Percentiles rank a stretch among this genome's conserved stretches.
phyloP scores from a whole-genome alignment of 2,113 vertebrate species.

The Oncorhynchus kisutch region DNA sequence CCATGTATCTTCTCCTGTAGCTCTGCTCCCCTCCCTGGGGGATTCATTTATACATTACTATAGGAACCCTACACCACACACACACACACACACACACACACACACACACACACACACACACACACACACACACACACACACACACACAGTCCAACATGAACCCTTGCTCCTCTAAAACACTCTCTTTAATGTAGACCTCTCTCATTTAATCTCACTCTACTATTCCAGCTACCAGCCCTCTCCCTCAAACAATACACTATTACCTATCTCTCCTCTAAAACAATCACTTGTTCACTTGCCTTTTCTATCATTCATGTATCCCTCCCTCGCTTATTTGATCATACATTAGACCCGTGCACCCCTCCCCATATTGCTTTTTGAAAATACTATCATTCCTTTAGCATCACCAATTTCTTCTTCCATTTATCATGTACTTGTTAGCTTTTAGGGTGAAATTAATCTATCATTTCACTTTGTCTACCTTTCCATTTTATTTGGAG shows the following conservation, averaged over 20 bases:
- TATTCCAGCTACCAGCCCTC: neutral
- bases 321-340: neutral
- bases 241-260: neutral
- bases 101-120: neutral
- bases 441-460: neutral
- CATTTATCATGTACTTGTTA: neutral
- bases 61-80: neutral
- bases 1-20: neutral
- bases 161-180: constrained; percentile 7
- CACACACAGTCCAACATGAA: constrained; percentile 4
- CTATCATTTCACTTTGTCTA: neutral
- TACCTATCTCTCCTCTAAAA: neutral
- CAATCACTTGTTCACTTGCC: neutral
- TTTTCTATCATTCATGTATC: neutral
- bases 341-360: neutral
- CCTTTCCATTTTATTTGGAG: neutral
- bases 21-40: neutral
- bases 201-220: neutral
- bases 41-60: constrained; percentile 3
- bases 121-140: constrained; percentile 16
- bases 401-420: neutral
- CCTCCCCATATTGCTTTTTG: neutral
- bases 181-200: neutral
- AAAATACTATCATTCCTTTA: neutral
- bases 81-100: constrained; percentile 1